These are phyloP conservation scores for Caradrina clavipalpis DNA, from an alignment of 2,888 invertebrate genomes.

Conservation along the genomic window DNA sequence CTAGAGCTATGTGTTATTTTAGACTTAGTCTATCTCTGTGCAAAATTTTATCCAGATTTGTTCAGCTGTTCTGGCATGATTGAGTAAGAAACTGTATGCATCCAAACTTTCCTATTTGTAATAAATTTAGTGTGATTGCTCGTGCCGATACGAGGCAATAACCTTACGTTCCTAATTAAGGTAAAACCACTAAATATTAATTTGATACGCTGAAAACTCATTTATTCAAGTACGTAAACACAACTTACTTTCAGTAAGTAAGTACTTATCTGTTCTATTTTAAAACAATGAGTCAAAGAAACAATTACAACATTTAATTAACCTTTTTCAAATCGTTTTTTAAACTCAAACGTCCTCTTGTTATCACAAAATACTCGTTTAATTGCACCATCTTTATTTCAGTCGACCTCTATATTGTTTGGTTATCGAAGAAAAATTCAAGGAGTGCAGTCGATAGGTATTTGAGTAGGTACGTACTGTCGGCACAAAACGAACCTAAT, in stretches of 20 bases:
- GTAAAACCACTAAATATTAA: no score
- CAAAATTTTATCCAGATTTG: no score
- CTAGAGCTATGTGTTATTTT: no score
- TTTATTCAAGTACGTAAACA: neutral
- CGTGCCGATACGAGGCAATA: no score
- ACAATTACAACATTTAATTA: slow-evolving; percentile 23
- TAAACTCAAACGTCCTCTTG: slow-evolving; percentile 10
- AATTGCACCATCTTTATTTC: slow-evolving; percentile 27
- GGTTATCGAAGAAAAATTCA: slow-evolving; percentile 27
- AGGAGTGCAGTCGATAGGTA: slow-evolving; percentile 15
- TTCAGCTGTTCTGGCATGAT: no score
- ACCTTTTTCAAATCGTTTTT: slow-evolving; percentile 23
- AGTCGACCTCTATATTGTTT: slow-evolving; percentile 45
- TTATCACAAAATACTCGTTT: slow-evolving; percentile 34
- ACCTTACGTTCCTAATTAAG: neutral
- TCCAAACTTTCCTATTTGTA: no score
- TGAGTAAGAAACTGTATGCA: no score
- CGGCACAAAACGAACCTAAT: no score
- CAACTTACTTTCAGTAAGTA: no score
- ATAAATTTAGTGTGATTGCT: no score
- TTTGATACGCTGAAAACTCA: neutral
- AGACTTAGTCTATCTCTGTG: no score
- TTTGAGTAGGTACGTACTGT: no score
- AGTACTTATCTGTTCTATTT: neutral
- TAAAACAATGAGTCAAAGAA: slow-evolving; percentile 5